Conservation (phyloP, 2,888 invertebrate genomes). For the Pecten maximus region DNA sequence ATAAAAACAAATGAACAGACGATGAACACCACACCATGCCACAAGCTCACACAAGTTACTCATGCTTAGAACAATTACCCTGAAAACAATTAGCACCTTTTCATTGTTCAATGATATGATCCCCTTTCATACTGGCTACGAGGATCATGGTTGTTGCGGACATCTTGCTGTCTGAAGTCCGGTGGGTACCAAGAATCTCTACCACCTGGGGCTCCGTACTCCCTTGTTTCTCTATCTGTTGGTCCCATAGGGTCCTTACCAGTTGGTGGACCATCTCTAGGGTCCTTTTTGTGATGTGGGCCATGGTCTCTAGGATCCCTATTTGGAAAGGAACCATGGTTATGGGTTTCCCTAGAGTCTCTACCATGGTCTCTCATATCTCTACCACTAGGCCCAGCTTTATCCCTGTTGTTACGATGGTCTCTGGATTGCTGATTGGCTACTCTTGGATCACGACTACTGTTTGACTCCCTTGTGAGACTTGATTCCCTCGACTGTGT, state of each 20-base stretch:
- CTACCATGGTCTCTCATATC: background rate
- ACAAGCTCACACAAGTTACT: too few relatives aligned
- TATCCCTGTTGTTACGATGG: constrained; percentile 39
- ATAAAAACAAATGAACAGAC: too few relatives aligned
- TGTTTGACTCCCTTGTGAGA: constrained; percentile 27
- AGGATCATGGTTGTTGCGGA: background rate
- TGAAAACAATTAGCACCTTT: background rate
- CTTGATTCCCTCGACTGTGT: constrained; percentile 39
- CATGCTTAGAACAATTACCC: too few relatives aligned
- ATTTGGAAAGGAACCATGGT: background rate
- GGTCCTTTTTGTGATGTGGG: background rate
- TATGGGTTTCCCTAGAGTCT: background rate
- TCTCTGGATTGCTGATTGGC: constrained; percentile 10
- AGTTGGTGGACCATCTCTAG: background rate
- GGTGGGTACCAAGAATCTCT: constrained; percentile 23
- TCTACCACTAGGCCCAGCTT: constrained; percentile 34
- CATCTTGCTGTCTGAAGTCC: constrained; percentile 7
- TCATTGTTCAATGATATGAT: background rate
- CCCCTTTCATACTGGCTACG: constrained; percentile 2
- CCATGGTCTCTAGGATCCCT: background rate
- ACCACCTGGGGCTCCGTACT: background rate
- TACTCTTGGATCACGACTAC: constrained; percentile 18
- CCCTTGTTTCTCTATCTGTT: background rate
- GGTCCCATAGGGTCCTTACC: background rate
- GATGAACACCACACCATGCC: too few relatives aligned